Conservation (phyloP, 2,888 invertebrate genomes). For the Acleris literana region DNA sequence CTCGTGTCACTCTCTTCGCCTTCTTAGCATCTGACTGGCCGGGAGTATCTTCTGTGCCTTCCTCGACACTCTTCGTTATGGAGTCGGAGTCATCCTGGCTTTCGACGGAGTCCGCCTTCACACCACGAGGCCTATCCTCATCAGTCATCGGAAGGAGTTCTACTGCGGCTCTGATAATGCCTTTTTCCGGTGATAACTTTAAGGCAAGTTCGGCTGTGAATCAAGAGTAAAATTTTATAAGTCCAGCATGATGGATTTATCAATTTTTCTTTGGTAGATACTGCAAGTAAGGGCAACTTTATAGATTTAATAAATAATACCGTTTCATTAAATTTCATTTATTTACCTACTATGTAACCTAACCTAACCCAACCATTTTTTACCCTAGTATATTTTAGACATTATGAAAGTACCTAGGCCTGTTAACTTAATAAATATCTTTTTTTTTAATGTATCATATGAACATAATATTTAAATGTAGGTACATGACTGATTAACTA, state of each 20-base stretch:
- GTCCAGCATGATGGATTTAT: background rate
- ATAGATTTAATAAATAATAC: no score
- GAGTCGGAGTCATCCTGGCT: slow-evolving; percentile 46
- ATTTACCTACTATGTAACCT: no score
- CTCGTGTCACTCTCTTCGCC: slow-evolving; percentile 72
- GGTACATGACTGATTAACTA: no score
- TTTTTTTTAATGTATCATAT: no score
- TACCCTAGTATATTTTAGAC: no score
- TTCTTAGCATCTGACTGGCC: slow-evolving; percentile 72
- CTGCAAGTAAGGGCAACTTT: no score
- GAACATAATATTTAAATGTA: no score
- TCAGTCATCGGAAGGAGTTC: slow-evolving; percentile 90
- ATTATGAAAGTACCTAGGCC: no score
- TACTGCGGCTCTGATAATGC: slow-evolving; percentile 91
- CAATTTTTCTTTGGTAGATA: no score
- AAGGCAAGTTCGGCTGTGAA: slow-evolving; percentile 80
- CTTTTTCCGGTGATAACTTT: slow-evolving; percentile 88
- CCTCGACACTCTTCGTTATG: slow-evolving; percentile 42
- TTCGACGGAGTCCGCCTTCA: slow-evolving; percentile 57
- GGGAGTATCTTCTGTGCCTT: slow-evolving; percentile 59
- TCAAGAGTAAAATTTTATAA: background rate
- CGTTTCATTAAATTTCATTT: no score
- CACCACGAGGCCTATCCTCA: slow-evolving; percentile 86
- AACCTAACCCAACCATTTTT: no score
- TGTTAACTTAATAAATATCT: no score